A percentile compares a stretch with the other conserved stretches of the same genome.
Evolutionary conservation across 2,888 invertebrate genomes (phyloP).

Genomic region (Halocaridina rubra): DNA sequence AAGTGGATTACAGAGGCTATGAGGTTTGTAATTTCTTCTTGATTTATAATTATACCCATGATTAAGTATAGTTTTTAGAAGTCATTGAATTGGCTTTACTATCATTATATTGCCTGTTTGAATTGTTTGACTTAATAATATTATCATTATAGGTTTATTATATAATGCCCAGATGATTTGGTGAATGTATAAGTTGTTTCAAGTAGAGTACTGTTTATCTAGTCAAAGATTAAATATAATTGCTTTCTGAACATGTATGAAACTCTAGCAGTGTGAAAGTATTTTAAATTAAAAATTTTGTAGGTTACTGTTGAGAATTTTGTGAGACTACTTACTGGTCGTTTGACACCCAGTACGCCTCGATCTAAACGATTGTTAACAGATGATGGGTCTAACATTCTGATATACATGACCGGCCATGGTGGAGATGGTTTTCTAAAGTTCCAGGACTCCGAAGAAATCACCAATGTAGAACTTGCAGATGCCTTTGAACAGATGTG

Average conservation of each 20-base stretch:
- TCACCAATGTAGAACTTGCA: constrained; percentile 96
- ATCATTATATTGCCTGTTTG: no score
- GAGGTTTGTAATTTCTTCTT: constrained; percentile 69
- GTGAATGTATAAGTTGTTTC: no score
- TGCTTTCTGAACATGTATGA: no score
- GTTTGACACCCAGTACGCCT: constrained; percentile 92
- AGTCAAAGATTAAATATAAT: neutral
- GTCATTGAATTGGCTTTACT: no score
- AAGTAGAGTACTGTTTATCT: no score
- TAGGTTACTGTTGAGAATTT: constrained; percentile 98
- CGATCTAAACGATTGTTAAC: constrained; percentile 93
- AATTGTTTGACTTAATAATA: neutral
- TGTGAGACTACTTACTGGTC: constrained; percentile 92
- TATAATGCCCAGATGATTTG: no score
- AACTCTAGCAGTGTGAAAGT: no score
- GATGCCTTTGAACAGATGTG: constrained; percentile 99
- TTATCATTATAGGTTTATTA: neutral
- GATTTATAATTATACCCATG: no score
- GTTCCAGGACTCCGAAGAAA: constrained; percentile 99
- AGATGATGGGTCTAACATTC: constrained; percentile 95
- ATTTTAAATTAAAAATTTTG: no score
- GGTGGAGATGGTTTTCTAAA: constrained; percentile 99
- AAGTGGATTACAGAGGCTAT: constrained; percentile 95
- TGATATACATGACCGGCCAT: constrained; percentile 95
- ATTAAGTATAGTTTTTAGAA: no score